Conservation (phyloP, 2,113 vertebrate species). For the Brachypodius melanocephalos region DNA sequence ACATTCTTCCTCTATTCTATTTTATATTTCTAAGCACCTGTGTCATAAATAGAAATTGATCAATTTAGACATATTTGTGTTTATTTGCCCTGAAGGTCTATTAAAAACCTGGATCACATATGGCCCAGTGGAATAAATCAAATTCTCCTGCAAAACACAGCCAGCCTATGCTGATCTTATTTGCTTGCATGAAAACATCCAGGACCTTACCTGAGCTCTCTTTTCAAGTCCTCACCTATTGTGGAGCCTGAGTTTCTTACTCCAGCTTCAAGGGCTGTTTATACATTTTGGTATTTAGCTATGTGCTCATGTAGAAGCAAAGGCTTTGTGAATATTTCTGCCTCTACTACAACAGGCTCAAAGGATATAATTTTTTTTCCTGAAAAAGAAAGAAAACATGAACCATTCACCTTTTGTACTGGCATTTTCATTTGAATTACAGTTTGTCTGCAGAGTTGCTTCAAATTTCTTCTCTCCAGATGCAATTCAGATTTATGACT, state of each 20-base stretch:
- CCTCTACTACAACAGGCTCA: background rate
- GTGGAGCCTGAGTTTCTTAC: background rate
- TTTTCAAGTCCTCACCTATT: background rate
- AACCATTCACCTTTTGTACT: constrained; percentile 20
- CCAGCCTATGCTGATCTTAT: background rate
- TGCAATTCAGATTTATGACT: background rate
- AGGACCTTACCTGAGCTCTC: background rate
- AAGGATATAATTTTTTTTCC: background rate
- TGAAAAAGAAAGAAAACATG: background rate
- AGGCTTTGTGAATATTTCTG: background rate
- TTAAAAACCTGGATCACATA: background rate
- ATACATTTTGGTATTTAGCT: background rate
- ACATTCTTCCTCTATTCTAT: background rate
- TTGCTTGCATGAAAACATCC: background rate
- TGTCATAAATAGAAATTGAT: background rate
- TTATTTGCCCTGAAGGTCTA: background rate
- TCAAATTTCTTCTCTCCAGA: background rate
- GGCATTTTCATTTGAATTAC: background rate
- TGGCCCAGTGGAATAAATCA: background rate
- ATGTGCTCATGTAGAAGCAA: background rate
- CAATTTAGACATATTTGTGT: background rate
- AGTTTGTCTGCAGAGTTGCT: background rate
- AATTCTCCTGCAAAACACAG: background rate
- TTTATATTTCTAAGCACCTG: background rate
- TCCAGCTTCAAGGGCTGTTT: background rate